Evolutionary conservation across 2,888 invertebrate species (phyloP), one percentile per base, ranked within the genome.

Genomic region (Luperina testacea): DNA sequence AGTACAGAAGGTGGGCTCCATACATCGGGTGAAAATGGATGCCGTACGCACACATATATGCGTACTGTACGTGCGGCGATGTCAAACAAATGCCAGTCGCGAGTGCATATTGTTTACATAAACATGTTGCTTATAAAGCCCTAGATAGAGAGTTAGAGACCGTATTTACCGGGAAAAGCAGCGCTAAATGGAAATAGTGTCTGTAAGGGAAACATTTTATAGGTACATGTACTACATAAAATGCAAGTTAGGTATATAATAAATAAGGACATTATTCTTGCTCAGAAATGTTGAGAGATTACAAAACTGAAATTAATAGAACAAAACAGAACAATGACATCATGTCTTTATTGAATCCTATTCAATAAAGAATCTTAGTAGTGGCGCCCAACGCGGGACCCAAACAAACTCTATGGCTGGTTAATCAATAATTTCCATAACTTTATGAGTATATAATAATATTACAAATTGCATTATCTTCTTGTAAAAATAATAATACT

Each of bases 101-200:
- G n/a, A 59, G 51, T 38, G 38, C 77, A 85, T 80, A 75, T 72
- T 86, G 81, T 78, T 83, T 68, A 65, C 70, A 48, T 51, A 61
- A 11, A 79, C 57, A 80, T 80, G 69, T 80, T 77, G 73, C 80
- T 84, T 74, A 78, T 80, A 77, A 73, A 84, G 71, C 87, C 72
- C 76, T 53, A n/a, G 72, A 79, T 77, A 72, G 38, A n/a, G 27
- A n/a, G 72, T 77, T 77, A 72, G 38, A n/a, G 27, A 70, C 67
- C 53, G 38, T 73, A 78, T 82, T 59, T 82, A 73, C 75, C 13
- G 3, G 57, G 48, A 71, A n/a, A 72, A 70, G 45, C 48, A 32
- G 69, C 38, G 32, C 51, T 69, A 72, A 59, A 84, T 75, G 32
- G 71, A 84, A 72, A 57, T 48, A 53, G 53, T 68, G 53, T 61